Base-by-base conservation (phyloP, 1,140 invertebrate genomes). In the Ctenoplectra terminalis region DNA sequence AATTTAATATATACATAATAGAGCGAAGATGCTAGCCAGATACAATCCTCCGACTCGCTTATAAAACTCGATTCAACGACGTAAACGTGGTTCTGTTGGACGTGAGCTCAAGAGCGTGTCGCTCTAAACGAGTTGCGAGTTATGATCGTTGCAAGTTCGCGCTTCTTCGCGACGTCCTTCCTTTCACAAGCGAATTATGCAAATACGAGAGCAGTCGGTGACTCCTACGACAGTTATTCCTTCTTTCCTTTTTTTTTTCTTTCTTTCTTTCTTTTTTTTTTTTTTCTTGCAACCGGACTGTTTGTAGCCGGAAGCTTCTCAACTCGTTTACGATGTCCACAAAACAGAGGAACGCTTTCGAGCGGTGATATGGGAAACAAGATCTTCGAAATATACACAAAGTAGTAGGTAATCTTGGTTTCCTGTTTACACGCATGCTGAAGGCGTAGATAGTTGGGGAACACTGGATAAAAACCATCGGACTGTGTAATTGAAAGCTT, bases 111-210 rank as follows among this genome's bases (percentile, higher is more conserved):
- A 31, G 61, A 80, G 31, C 82, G 66, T 72, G 80, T 81, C 66
- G 72, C 67, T 86, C 85, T 86, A 87, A 88, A 58, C 71, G 86
- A 81, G 81, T 87, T 87, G 48, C 84, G 69, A 87, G 86, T 87
- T 87, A 87, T 87, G 87, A 87, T 87, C 87, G 76, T 82, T 72
- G 56, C 46, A 83, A 88, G 87, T 87, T 87, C 74, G 80, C 83
- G 86, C 75, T 82, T 81, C 72, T 71, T 69, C 63, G 54, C 80
- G 81, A 78, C 37, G 81, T 84, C 75, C 37, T 54, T 73, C 81
- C 60, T 77, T 75, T 54, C 52, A 73, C 73, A 40, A 70, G 66
- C 83, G 77, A 88, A 87, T 88, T 88, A 88, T 88, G 85, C 80
- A 85, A 88, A 88, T 87, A 60, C 50, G 70, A 54, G 82, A 74